Conservation (phyloP, 2,113 vertebrate genomes). For the Microcebus ravelobensis region DNA sequence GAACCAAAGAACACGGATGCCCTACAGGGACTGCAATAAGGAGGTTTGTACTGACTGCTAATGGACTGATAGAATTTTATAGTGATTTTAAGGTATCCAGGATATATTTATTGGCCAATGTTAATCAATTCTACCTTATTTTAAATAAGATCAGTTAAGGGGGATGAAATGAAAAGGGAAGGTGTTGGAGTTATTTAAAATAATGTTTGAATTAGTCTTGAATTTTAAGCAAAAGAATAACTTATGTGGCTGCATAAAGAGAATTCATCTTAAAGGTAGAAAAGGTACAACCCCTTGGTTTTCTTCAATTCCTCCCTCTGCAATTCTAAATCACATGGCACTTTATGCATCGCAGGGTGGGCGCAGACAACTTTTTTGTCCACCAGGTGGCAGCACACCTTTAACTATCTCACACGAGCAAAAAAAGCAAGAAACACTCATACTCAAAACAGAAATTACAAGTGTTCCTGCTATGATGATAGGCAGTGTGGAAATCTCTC, state of each 20-base stretch:
- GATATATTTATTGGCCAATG: not conserved
- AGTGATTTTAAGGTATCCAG: not conserved
- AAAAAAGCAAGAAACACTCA: not conserved
- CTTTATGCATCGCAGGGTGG: not conserved
- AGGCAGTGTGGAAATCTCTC: not conserved
- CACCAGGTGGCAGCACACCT: slow-evolving; percentile 71
- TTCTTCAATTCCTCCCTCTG: not conserved
- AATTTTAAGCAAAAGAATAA: not conserved
- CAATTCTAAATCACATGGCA: not conserved
- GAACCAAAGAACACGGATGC: not conserved
- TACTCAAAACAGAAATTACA: not conserved
- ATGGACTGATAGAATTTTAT: not conserved
- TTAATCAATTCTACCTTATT: not conserved
- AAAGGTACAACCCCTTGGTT: not conserved
- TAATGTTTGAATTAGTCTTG: not conserved
- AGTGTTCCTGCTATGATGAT: not conserved
- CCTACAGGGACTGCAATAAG: accelerated
- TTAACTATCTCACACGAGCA: not conserved
- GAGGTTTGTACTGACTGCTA: not conserved
- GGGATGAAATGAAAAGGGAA: not conserved
- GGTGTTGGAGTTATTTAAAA: not conserved
- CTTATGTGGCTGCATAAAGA: not conserved
- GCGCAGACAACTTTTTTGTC: not conserved
- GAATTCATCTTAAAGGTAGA: not conserved
- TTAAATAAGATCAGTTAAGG: not conserved